Evolutionary conservation across 2,888 invertebrate genomes (phyloP).

Genomic region (Horisme vitalbata): DNA sequence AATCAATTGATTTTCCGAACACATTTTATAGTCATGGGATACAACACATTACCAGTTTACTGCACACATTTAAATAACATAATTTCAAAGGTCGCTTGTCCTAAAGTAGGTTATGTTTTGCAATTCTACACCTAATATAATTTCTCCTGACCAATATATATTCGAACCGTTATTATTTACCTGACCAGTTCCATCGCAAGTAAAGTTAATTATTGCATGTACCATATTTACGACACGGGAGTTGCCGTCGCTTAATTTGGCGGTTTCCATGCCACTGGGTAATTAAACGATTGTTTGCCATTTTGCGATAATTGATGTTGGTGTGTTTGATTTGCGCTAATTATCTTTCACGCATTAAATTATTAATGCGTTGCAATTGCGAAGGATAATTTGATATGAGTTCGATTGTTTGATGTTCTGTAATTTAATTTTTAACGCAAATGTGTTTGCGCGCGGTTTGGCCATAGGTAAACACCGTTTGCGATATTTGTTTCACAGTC

Average conservation of each 20-base stretch:
- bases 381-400: constrained; percentile 38
- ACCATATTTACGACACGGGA: constrained; percentile 58
- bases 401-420: constrained; percentile 15
- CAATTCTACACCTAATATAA: too few relatives aligned
- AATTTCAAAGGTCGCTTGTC: too few relatives aligned
- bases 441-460: too few relatives aligned
- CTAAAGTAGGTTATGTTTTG: too few relatives aligned
- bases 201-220: constrained; percentile 56
- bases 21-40: too few relatives aligned
- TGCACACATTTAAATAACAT: too few relatives aligned
- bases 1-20: too few relatives aligned
- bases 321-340: constrained; percentile 77
- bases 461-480: too few relatives aligned
- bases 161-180: constrained; percentile 12
- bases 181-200: constrained; percentile 21
- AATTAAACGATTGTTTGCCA: constrained; percentile 80
- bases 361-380: constrained; percentile 52
- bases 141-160: too few relatives aligned
- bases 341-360: constrained; percentile 71
- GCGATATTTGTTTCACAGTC: too few relatives aligned
- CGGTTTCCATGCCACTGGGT: constrained; percentile 70
- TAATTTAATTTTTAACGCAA: too few relatives aligned
- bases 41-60: too few relatives aligned
- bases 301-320: constrained; percentile 77
- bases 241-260: constrained; percentile 67